These are phyloP conservation scores for Drosophila azteca DNA, from an alignment of 1,140 invertebrate genomes.

Conservation along the genomic window DNA sequence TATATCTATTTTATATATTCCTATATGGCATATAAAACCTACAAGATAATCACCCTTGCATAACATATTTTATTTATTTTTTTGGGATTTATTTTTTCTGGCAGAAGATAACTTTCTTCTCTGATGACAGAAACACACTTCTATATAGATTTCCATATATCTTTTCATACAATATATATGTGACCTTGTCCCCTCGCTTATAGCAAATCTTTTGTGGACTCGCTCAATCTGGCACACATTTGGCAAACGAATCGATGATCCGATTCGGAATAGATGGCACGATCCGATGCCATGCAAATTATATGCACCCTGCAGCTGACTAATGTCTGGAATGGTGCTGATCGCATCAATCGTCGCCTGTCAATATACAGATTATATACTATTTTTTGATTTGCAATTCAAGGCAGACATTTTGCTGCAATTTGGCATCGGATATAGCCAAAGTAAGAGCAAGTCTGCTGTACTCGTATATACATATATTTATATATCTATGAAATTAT, in stretches of 20 bases:
- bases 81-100: conserved; percentile 23
- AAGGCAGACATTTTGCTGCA: conserved; percentile 56
- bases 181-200: conserved; percentile 33
- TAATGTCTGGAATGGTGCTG: conserved; percentile 66
- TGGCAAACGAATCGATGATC: conserved; percentile 54
- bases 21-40: conserved; percentile 25
- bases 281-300: conserved; percentile 53
- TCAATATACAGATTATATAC: conserved; percentile 16
- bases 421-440: conserved; percentile 53
- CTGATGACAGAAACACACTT: conserved; percentile 30
- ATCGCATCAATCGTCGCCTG: conserved; percentile 67
- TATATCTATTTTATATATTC: not conserved
- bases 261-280: conserved; percentile 47
- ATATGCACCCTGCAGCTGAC: conserved; percentile 57
- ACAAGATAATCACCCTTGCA: conserved; percentile 56
- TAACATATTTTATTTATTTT: conserved; percentile 56
- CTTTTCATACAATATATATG: conserved; percentile 21
- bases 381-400: conserved; percentile 34
- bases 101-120: conserved; percentile 30
- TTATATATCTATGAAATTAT: conserved; percentile 20
- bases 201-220: not conserved
- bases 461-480: conserved; percentile 19
- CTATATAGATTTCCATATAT: conserved; percentile 25
- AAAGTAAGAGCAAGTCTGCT: conserved; percentile 34
- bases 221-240: conserved; percentile 72